Conservation (phyloP, 2,113 vertebrate species). For the Arothron firmamentum region DNA sequence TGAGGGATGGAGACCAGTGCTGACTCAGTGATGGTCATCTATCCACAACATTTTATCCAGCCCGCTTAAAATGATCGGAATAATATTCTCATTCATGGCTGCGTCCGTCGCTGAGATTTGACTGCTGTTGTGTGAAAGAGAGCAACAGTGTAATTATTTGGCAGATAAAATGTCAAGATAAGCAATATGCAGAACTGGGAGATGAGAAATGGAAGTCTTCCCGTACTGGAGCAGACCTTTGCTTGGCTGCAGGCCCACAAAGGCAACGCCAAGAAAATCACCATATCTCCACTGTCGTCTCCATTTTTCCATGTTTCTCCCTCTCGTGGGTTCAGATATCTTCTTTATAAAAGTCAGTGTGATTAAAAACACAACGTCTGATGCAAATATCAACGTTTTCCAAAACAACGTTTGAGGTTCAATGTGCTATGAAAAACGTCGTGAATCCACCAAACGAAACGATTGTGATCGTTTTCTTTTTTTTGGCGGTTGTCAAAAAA, state of each 20-base stretch:
- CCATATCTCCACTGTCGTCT: background rate
- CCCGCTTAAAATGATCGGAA: background rate
- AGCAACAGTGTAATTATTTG: background rate
- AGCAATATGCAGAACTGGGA: background rate
- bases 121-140: background rate
- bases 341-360: no score
- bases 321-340: no score
- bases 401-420: no score
- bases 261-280: background rate
- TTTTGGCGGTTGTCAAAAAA: no score
- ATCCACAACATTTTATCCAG: background rate
- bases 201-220: background rate
- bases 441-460: no score
- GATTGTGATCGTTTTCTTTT: no score
- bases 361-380: no score
- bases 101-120: background rate
- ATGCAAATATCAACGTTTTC: no score
- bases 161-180: constrained; percentile 3
- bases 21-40: background rate
- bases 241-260: background rate
- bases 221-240: background rate
- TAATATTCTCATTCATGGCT: background rate
- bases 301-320: background rate
- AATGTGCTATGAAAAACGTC: no score
- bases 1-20: background rate